Evolutionary conservation across 1,140 invertebrate genomes (phyloP), one percentile per base, ranked within the genome.

Genomic region (Caenorhabditis briggsae): DNA sequence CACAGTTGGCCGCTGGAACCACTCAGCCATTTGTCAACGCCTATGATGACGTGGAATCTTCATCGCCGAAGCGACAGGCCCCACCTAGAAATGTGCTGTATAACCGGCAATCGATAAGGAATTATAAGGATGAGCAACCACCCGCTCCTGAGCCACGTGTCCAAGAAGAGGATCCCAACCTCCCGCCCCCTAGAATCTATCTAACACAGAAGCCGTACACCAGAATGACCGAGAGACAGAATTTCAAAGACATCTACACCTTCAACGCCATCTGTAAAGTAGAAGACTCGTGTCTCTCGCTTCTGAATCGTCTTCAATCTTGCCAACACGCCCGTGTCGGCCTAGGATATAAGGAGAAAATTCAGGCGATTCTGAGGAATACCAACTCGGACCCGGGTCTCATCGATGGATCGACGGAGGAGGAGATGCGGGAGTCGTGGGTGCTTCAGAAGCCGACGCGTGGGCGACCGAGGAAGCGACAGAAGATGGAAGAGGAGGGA

Each of bases 221-320:
- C 9, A 12, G 70, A 50, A 5, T 78, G n/a, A 78, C 70, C 9
- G 70, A 78, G n/a, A 12, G 70, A 50, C 70, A 78, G 46, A 78
- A 78, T 50, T 78, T 78, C 9, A 78, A 78, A 46, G 70, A 78
- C 14, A 78, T 78, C 16, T 78, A 78, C 20, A 78, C 70, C 48
- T 78, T 78, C 46, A 78, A 78, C 46, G 70, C 70, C 8, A n/a
- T 78, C 46, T 78, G 70, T 11, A 78, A 78, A 78, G 70, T 78
- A 18, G 70, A 78, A 50, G 70, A 78, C 46, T 14, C 46, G 18
- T 78, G 70, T 50, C 43, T 78, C 8, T 23, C 43, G 8, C 43
- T 78, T 23, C 33, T 78, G 46, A 78, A 78, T 78, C 70, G 70
- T 9, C 70, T 78, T 0, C 70, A 78, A 78, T 48, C 43, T 1